Evolutionary conservation across 2,113 vertebrate genomes (phyloP), one percentile per base, ranked within the genome.

Genomic region (Jacana jacana): DNA sequence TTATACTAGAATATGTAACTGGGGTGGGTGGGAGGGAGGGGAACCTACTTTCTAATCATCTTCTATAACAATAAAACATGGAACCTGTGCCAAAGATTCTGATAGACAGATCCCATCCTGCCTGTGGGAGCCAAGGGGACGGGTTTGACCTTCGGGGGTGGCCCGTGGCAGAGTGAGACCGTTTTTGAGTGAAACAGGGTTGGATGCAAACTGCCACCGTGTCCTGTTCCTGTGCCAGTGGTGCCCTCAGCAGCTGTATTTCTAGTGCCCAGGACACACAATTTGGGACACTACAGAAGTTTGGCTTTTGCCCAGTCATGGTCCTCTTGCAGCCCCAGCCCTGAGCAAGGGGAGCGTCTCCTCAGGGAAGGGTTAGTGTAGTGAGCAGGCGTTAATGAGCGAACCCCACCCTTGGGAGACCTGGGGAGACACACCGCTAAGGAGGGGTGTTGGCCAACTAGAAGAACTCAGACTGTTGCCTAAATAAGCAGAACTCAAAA

Each of bases 11-110:
- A 49, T 44, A 85, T 76, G 77, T 79, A 80, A 60, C 6, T 5
- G 24, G 68, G 42, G 71, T 42, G 44, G 30, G 11, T 4, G 71
- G 84, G 46, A 25, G 71, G 84, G 46, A 25, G 63, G 83, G 84
- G 24, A 65, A 42, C 17, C 82, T 33, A 84, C 82, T 93, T 96
- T 91, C 91, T 90, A 81, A 88, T 44, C 46, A 37, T 82, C 89
- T 93, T 92, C 92, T 93, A 65, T 44, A 85, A 95, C 85, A 90
- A 91, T 78, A 93, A 94, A 96, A 73, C 35, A 25, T 37, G 40
- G 54, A 90, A 94, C 81, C 72, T 81, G 92, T 97, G 95, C 96
- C 96, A 97, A 96, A 97, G 91, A 94, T 81, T 77, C 89, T 63
- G 60, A 77, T 23, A 57, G 86, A 49, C 57, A 17, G 49, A 52